phyloP scores from a whole-genome alignment of 1,140 invertebrate genomes.

The Dreissena rostriformis region DNA sequence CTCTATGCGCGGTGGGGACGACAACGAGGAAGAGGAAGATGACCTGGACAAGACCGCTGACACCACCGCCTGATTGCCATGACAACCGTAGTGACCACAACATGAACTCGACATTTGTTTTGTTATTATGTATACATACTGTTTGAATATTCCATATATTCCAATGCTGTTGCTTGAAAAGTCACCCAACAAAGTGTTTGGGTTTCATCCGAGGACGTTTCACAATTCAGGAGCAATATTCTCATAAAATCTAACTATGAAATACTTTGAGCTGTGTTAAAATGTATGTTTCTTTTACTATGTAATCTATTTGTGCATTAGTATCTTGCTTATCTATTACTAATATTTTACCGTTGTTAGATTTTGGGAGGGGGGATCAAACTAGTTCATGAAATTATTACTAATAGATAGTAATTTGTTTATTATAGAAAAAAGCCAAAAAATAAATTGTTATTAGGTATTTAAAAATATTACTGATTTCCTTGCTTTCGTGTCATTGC shows the following conservation, averaged over 20 bases:
- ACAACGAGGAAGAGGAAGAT: constrained; percentile 50
- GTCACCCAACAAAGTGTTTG: neutral
- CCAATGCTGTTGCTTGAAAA: neutral
- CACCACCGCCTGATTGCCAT: constrained; percentile 46
- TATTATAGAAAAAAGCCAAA: too few relatives aligned
- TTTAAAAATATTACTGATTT: too few relatives aligned
- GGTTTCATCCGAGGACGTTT: neutral
- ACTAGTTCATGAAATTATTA: too few relatives aligned
- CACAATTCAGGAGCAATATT: neutral
- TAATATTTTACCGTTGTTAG: too few relatives aligned
- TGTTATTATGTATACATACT: neutral
- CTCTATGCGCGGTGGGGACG: constrained; percentile 34
- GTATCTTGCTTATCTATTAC: too few relatives aligned
- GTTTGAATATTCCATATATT: neutral
- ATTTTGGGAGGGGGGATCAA: too few relatives aligned
- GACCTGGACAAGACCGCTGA: constrained; percentile 41
- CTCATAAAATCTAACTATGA: neutral
- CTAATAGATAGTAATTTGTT: too few relatives aligned
- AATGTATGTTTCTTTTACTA: too few relatives aligned
- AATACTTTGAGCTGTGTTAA: too few relatives aligned
- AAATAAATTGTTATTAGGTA: too few relatives aligned
- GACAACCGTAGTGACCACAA: constrained; percentile 7
- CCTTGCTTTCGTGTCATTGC: too few relatives aligned
- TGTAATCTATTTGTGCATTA: too few relatives aligned
- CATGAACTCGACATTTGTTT: constrained; percentile 21